Percentiles rank a stretch among this genome's conserved stretches.
Conservation (phyloP, 92 coral and sea anemone genomes). For the Paramuricea clavata region DNA sequence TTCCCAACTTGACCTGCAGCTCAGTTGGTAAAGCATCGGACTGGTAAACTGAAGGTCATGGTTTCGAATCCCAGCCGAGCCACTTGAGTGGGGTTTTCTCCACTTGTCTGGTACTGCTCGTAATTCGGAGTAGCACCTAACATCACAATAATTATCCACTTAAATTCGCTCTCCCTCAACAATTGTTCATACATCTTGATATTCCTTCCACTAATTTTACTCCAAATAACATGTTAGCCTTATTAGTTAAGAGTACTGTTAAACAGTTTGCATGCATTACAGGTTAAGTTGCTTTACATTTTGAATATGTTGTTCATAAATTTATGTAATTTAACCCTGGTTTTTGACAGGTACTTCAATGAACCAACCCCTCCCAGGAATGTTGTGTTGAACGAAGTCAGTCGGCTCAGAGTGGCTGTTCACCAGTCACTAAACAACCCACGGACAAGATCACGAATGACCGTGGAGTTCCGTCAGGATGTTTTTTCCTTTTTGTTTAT, state of each 20-base stretch:
- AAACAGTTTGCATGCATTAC: not conserved
- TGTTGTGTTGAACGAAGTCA: not conserved
- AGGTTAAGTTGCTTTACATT: not conserved
- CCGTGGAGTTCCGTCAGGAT: constrained; percentile 45
- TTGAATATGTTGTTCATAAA: not conserved
- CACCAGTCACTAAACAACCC: constrained; percentile 18
- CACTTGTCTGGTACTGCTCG: too few species aligned
- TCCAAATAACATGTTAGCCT: not conserved
- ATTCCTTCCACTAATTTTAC: not conserved
- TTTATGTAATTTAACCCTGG: not conserved
- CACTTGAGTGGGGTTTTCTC: too few species aligned
- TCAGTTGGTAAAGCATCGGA: too few species aligned
- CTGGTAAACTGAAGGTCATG: too few species aligned
- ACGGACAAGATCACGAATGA: not conserved
- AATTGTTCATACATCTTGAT: too few species aligned
- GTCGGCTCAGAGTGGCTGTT: not conserved
- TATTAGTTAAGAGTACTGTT: not conserved
- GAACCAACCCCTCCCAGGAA: constrained; percentile 2
- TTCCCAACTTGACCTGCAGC: too few species aligned
- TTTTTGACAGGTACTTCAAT: constrained; percentile 10
- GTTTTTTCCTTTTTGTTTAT: constrained; percentile 33
- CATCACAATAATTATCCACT: too few species aligned
- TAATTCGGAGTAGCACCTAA: too few species aligned
- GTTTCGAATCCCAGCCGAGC: too few species aligned
- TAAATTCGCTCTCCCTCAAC: too few species aligned